Conservation (phyloP, 2,888 invertebrate genomes). For the Leuctra nigra region DNA sequence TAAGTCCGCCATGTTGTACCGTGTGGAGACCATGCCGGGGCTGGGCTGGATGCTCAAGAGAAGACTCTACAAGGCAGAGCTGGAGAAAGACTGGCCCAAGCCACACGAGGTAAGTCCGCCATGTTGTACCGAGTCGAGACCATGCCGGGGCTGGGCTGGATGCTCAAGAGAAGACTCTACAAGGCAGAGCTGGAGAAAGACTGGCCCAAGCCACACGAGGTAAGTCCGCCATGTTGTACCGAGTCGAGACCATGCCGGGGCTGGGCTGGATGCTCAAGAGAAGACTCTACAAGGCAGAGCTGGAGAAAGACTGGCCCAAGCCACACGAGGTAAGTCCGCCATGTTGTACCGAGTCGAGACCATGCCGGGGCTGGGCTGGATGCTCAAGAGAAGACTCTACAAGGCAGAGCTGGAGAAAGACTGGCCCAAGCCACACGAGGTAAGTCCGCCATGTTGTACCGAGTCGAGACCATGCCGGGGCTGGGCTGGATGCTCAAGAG, state of each 20-base stretch:
- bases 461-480: constrained; percentile 51
- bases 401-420: constrained; percentile 49
- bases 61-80: constrained; percentile 47
- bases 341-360: constrained; percentile 46
- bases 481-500: constrained; percentile 51
- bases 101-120: constrained; percentile 46
- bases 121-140: constrained; percentile 46
- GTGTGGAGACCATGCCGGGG: constrained; percentile 51
- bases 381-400: constrained; percentile 46
- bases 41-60: constrained; percentile 51
- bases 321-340: constrained; percentile 46
- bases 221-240: constrained; percentile 45
- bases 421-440: constrained; percentile 49
- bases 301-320: constrained; percentile 51
- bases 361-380: constrained; percentile 54
- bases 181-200: constrained; percentile 49
- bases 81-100: constrained; percentile 51
- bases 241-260: constrained; percentile 51
- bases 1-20: constrained; percentile 43
- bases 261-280: constrained; percentile 51
- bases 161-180: constrained; percentile 46
- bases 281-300: constrained; percentile 47
- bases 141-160: constrained; percentile 54
- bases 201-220: constrained; percentile 49
- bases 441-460: constrained; percentile 45